Conservation (phyloP, 1,140 invertebrate genomes). For the Daktulosphaira vitifoliae region DNA sequence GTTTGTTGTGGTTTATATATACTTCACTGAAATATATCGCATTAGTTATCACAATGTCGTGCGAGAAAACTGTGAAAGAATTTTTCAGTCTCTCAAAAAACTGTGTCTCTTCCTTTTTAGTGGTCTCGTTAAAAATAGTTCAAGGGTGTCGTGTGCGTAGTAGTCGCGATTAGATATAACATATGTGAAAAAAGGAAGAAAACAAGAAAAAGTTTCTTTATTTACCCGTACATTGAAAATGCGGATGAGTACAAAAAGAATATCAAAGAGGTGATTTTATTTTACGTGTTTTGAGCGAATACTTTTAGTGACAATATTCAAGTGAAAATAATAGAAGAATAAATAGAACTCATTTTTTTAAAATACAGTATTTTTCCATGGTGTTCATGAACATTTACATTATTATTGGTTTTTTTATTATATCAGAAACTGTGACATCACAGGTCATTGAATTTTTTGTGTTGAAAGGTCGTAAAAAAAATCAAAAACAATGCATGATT, state of each 20-base stretch:
- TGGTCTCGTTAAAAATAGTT: not conserved
- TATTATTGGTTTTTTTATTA: too few species aligned
- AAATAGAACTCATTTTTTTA: too few species aligned
- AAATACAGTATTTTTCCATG: too few species aligned
- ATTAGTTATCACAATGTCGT: constrained; percentile 4
- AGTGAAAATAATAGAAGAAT: not conserved
- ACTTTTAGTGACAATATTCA: not conserved
- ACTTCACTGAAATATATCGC: not conserved
- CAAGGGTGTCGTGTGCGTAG: not conserved
- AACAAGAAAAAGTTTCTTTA: not conserved
- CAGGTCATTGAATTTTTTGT: too few species aligned
- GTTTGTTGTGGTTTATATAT: constrained; percentile 21
- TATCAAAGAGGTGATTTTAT: constrained; percentile 9
- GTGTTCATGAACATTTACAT: too few species aligned
- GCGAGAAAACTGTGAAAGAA: not conserved
- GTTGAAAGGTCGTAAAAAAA: too few species aligned
- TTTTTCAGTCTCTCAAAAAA: not conserved
- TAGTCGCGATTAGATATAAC: too few species aligned
- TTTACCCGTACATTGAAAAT: constrained; percentile 14
- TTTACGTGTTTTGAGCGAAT: not conserved
- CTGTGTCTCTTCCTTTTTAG: not conserved
- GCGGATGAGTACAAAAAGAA: not conserved
- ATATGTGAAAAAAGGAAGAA: too few species aligned
- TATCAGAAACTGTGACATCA: too few species aligned
- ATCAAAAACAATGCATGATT: too few species aligned